phyloP scores from a whole-genome alignment of 1,140 invertebrate genomes.

The Hypothenemus hampei region DNA sequence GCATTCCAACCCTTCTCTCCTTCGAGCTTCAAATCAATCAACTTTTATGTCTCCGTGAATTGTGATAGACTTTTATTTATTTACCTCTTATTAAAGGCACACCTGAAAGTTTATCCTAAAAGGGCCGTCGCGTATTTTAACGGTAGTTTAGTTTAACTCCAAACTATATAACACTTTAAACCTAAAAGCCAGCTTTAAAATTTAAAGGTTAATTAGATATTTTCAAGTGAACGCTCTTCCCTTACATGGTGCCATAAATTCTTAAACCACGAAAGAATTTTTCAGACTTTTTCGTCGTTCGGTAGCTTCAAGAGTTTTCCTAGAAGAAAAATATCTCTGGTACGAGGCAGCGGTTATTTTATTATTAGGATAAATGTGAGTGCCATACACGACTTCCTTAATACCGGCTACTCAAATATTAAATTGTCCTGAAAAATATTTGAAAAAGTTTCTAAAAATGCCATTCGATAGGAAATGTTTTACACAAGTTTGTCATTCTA shows the following conservation, averaged over 20 bases:
- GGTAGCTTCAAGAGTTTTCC: conserved; percentile 17
- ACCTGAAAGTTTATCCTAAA: background rate
- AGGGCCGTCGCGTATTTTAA: conserved; percentile 3
- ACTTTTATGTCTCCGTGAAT: no score
- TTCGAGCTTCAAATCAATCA: no score
- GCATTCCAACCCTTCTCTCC: conserved; percentile 4
- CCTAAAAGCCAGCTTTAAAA: conserved; percentile 25
- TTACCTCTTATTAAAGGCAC: background rate
- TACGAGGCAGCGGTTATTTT: conserved; percentile 23
- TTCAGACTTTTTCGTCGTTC: conserved; percentile 24
- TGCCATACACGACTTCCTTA: conserved; percentile 22
- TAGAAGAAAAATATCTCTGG: conserved; percentile 17
- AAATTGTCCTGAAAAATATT: conserved; percentile 15
- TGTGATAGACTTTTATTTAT: no score
- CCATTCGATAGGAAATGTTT: no score
- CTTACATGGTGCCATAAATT: conserved; percentile 27
- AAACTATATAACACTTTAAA: conserved; percentile 26
- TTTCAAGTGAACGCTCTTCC: conserved; percentile 23
- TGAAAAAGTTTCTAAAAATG: no score
- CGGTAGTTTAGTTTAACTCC: conserved; percentile 15
- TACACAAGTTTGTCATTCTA: no score
- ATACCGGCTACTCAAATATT: conserved; percentile 21
- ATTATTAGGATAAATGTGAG: conserved; percentile 27
- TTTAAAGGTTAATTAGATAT: conserved; percentile 31
- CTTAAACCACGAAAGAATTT: conserved; percentile 28